Evolutionary conservation across 2,888 invertebrate species (phyloP).

Genomic region (Thecophora atra): DNA sequence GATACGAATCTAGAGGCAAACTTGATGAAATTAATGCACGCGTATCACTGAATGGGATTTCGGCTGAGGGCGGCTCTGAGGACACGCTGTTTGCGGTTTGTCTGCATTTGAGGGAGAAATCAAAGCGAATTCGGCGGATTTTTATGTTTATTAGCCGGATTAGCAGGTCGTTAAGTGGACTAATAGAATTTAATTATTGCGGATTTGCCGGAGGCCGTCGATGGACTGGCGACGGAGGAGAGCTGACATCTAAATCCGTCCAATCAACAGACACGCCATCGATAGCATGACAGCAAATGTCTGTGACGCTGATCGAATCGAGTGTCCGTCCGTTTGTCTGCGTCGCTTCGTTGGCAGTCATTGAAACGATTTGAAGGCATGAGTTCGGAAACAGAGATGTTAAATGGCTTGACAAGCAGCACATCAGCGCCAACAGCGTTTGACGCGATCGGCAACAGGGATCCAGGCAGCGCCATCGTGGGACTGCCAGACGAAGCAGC

Average conservation of each 20-base stretch:
- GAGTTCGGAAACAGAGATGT: conserved; percentile 4
- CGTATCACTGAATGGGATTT: conserved; percentile 25
- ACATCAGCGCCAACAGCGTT: conserved; percentile 25
- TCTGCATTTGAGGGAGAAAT: conserved; percentile 42
- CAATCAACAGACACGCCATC: conserved; percentile 14
- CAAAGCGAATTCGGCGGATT: conserved; percentile 51
- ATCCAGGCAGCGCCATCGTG: conserved; percentile 25
- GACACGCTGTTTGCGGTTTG: conserved; percentile 12
- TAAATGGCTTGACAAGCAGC: not conserved
- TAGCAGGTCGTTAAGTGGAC: conserved; percentile 55
- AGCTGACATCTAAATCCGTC: not conserved
- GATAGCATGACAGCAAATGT: conserved; percentile 20
- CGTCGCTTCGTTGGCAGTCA: conserved; percentile 54
- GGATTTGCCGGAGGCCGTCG: conserved; percentile 5
- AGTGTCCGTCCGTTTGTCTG: conserved; percentile 46
- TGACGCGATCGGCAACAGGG: conserved; percentile 32
- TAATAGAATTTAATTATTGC: conserved; percentile 54
- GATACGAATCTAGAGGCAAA: conserved; percentile 30
- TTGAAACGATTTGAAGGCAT: conserved; percentile 41
- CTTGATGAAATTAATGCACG: conserved; percentile 34
- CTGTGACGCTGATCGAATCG: conserved; percentile 47
- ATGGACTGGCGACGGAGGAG: not conserved
- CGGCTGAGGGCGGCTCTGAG: not conserved
- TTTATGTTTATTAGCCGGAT: conserved; percentile 61
- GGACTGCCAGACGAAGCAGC: conserved; percentile 9